Base-by-base conservation (phyloP, 2,888 invertebrate genomes). In the Nasonovia ribisnigri region DNA sequence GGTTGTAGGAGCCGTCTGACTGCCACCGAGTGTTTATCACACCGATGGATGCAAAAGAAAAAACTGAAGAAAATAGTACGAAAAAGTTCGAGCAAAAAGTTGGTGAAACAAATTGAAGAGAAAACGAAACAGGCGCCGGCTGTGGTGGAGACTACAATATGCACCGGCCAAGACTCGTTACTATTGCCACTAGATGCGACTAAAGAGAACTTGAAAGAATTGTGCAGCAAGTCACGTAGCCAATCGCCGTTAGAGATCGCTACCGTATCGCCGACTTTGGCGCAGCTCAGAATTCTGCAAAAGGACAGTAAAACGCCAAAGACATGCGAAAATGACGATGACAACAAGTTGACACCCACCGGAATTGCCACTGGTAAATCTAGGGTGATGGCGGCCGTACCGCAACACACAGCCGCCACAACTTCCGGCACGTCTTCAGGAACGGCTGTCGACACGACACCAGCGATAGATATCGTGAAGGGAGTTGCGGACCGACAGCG, bases 21-120 rank as follows among this genome's bases (percentile, higher is more conserved):
- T 95, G 98, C 98, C 94, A 96, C 97, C 97, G 99, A 95, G 97
- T 98, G 98, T 96, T 96, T 98, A 95, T 97, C 97, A 94, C 99
- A 99, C 96, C 97, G 97, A 95, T 99, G 99, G 99, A 96, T 99
- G 95, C 96, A 96, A 95, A 96, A 97, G 90, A 94, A 92, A 95
- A 96, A 97, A 92, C 46, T 77, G n/a, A 94, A 94, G 42, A 94
- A 88, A 88, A 94, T 51, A 42, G 54, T 60, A 54, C 92, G 91
- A 20, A 94, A 94, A n/a, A 67, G 48, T 57, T 86, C 90, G 8
- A 84, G 93, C 36, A 93, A 92, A 88, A 48, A 57, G 43, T 24
- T 54, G 88, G 36, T 29, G 29, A 93, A 13, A 46, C 51, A 90
- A 43, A 90, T 46, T 10, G 54, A 57, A 88, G 51, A 43, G 2